Conservation (phyloP, 2,797 vertebrate species). For the Eurystomus glaucurus region DNA sequence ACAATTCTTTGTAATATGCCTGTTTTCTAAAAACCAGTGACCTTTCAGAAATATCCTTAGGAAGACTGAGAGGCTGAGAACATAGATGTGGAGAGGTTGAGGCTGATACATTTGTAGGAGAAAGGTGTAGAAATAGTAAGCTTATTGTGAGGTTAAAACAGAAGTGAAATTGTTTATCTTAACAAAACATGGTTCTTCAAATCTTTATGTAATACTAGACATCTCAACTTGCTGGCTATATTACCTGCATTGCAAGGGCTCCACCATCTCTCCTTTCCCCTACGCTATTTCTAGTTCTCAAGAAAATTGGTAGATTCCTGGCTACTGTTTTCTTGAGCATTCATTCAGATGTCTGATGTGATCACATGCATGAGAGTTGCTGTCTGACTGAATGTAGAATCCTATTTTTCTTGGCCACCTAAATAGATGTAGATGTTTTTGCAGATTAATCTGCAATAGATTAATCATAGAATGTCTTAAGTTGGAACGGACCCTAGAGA, state of each 20-base stretch:
- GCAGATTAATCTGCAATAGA: not conserved
- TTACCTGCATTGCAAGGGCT: not conserved
- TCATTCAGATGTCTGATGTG: not conserved
- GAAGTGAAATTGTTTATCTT: not conserved
- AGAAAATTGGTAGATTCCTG: not conserved
- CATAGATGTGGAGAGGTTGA: not conserved
- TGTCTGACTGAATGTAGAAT: not conserved
- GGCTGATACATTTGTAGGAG: not conserved
- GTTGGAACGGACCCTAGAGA: too few species aligned
- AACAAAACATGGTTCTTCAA: not conserved
- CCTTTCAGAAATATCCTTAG: not conserved
- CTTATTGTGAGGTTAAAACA: not conserved
- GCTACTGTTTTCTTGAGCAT: not conserved
- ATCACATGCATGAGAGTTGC: not conserved
- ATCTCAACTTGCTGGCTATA: not conserved
- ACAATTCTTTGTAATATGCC: not conserved
- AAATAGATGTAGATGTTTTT: not conserved
- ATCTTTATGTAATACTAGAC: not conserved
- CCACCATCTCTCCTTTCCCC: not conserved
- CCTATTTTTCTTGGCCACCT: not conserved
- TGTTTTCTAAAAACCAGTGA: not conserved
- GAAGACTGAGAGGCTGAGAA: not conserved
- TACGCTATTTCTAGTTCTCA: not conserved
- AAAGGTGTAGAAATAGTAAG: not conserved
- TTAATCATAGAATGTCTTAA: too few species aligned